These are phyloP conservation scores for Thamnaconus septentrionalis DNA, from an alignment of 2,113 vertebrate genomes.

Conservation along the genomic window DNA sequence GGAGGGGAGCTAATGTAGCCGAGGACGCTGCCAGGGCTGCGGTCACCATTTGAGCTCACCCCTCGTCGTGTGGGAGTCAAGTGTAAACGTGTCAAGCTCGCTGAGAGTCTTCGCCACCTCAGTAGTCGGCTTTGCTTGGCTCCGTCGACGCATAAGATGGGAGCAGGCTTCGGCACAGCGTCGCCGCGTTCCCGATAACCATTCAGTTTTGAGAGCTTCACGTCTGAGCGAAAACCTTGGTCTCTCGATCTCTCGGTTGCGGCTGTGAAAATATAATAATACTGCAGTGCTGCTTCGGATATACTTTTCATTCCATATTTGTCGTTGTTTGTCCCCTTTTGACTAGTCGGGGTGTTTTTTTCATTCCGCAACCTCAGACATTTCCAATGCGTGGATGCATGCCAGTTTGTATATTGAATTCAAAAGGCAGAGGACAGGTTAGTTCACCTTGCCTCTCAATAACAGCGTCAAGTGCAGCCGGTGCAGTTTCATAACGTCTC, in stretches of 20 bases:
- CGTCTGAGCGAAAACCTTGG: too few species aligned
- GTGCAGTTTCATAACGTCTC: not conserved
- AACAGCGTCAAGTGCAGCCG: not conserved
- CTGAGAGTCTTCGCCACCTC: slow-evolving; percentile 26
- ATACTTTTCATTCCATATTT: too few species aligned
- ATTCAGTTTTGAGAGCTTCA: not conserved
- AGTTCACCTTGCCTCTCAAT: not conserved
- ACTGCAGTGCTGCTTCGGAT: too few species aligned
- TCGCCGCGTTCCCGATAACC: not conserved
- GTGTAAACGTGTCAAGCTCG: slow-evolving; percentile 25
- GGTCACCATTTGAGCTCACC: slow-evolving; percentile 14
- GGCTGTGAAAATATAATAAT: too few species aligned
- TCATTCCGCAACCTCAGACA: too few species aligned
- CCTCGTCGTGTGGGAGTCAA: slow-evolving; percentile 21
- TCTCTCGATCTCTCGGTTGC: too few species aligned
- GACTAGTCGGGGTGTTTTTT: too few species aligned
- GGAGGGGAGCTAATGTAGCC: not conserved
- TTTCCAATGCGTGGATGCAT: too few species aligned
- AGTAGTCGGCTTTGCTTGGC: slow-evolving; percentile 1
- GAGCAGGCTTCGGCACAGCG: not conserved
- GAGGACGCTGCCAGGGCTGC: not conserved
- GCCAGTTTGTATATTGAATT: not conserved
- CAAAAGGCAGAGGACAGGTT: not conserved
- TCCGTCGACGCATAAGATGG: not conserved
- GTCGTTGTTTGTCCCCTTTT: too few species aligned